phyloP scores from a whole-genome alignment of 2,797 vertebrate genomes.

The Pampus argenteus region DNA sequence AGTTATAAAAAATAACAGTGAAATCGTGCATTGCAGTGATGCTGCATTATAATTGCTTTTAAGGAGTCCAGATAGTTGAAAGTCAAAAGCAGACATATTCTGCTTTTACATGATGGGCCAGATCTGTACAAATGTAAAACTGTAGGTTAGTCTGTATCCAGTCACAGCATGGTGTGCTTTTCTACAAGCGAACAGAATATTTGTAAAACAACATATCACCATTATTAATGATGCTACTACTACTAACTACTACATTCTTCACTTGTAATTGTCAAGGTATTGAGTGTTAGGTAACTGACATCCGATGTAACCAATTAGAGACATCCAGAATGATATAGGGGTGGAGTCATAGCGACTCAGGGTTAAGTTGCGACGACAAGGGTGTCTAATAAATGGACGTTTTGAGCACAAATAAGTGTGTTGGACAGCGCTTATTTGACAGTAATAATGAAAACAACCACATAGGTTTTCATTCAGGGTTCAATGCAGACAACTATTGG shows the following conservation, averaged over 20 bases:
- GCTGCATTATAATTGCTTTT: not conserved
- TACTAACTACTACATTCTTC: too few species aligned
- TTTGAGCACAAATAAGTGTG: too few species aligned
- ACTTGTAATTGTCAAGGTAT: too few species aligned
- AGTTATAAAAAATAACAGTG: too few species aligned
- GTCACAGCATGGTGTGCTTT: not conserved
- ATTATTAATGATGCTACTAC: slow-evolving; percentile 4
- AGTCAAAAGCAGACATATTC: not conserved
- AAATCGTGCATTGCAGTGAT: not conserved
- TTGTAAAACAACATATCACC: slow-evolving; percentile 48
- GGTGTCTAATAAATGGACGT: too few species aligned
- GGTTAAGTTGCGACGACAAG: too few species aligned
- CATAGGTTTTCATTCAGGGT: not conserved
- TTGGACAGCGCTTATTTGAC: too few species aligned
- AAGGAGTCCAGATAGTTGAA: not conserved
- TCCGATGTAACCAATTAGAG: too few species aligned
- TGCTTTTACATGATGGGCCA: not conserved
- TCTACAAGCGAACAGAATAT: slow-evolving; percentile 18
- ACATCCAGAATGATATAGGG: too few species aligned
- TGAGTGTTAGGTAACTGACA: too few species aligned
- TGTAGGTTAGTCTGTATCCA: not conserved
- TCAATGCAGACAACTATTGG: not conserved
- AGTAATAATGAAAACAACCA: not conserved
- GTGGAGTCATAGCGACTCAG: too few species aligned
- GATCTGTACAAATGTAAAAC: not conserved